Conservation (phyloP, 2,888 invertebrate genomes). For the Alentia gelatinosa region DNA sequence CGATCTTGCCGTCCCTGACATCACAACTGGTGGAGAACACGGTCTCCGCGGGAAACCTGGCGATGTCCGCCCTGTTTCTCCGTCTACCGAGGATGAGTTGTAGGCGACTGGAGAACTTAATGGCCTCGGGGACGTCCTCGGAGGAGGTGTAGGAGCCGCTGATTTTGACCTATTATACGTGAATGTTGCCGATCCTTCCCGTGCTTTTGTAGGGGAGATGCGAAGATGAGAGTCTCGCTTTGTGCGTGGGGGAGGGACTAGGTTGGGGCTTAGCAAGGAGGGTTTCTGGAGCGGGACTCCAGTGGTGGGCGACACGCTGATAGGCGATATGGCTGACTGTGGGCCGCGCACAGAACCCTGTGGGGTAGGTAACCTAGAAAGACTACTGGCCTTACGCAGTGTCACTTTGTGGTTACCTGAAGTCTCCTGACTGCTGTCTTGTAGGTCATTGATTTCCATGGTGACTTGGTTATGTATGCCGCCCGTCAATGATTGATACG, state of each 20-base stretch:
- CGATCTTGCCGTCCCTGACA: neutral
- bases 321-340: neutral
- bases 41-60: neutral
- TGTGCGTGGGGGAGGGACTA: neutral
- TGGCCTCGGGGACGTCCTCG: neutral
- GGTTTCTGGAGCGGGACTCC: neutral
- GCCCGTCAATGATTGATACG: neutral
- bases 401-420: neutral
- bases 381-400: neutral
- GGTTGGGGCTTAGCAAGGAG: neutral
- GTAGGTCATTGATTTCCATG: conserved; percentile 37
- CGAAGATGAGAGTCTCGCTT: neutral
- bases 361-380: conserved; percentile 17
- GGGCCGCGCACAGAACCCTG: neutral
- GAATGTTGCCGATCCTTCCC: neutral
- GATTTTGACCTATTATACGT: neutral
- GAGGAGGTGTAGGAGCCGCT: neutral
- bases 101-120: neutral
- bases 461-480: neutral
- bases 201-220: neutral
- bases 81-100: neutral
- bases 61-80: neutral
- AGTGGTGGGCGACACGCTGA: neutral
- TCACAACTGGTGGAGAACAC: neutral
- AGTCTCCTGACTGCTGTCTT: neutral